Evolutionary conservation across 2,113 vertebrate genomes (phyloP).

Genomic region (Sciurus niger): DNA sequence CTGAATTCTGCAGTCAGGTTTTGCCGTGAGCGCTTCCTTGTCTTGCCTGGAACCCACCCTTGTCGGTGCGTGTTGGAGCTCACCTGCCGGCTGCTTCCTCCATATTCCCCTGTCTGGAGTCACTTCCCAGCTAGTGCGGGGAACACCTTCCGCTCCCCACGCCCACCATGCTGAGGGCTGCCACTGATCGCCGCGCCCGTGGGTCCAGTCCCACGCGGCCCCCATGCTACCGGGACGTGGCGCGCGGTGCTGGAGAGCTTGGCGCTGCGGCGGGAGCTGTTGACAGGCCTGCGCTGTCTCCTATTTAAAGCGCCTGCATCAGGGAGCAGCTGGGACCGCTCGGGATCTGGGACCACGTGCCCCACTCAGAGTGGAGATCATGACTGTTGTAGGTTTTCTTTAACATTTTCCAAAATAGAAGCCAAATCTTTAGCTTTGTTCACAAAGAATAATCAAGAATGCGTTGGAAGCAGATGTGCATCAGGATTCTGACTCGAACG

Average conservation of each 20-base stretch:
- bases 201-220: not conserved
- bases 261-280: not conserved
- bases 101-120: fast-evolving
- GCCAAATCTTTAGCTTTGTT: slow-evolving; percentile 60
- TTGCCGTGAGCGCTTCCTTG: not conserved
- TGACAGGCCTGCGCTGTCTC: not conserved
- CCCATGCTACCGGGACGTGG: fast-evolving
- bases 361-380: not conserved
- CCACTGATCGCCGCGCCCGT: fast-evolving
- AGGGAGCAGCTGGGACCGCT: slow-evolving; percentile 50
- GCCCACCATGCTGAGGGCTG: not conserved
- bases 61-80: too few relatives aligned
- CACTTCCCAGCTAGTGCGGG: not conserved
- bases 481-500: not conserved
- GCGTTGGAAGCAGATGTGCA: slow-evolving; percentile 58
- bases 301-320: not conserved
- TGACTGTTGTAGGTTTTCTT: slow-evolving; percentile 7
- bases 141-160: not conserved
- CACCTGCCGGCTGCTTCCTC: not conserved
- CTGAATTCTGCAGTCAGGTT: not conserved
- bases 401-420: slow-evolving; percentile 73
- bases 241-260: fast-evolving
- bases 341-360: slow-evolving; percentile 9
- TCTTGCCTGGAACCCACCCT: not conserved
- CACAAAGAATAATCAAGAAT: slow-evolving; percentile 74